phyloP scores from a whole-genome alignment of 2,888 invertebrate species.

The Megamerina dolium region DNA sequence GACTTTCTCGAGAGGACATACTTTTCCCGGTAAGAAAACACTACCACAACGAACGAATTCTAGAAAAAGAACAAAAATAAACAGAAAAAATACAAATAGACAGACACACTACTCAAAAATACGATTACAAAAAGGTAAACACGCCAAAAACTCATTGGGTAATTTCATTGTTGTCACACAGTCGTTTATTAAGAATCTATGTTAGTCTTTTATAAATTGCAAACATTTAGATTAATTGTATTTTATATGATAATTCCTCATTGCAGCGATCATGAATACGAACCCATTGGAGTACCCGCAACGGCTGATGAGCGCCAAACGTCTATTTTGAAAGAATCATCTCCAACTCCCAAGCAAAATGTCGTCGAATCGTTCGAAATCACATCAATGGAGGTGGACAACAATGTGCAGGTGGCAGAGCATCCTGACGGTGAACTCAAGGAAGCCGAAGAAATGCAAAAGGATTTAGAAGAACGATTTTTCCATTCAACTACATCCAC shows the following conservation, averaged over 20 bases:
- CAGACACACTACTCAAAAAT: no score
- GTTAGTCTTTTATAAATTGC: no score
- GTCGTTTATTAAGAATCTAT: no score
- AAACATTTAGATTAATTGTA: no score
- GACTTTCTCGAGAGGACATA: slow-evolving; percentile 44
- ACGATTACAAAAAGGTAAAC: no score
- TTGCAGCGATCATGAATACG: slow-evolving; percentile 89
- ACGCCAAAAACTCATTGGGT: no score
- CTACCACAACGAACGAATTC: no score
- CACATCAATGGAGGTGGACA: slow-evolving; percentile 12
- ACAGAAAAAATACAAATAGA: no score
- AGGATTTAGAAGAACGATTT: slow-evolving; percentile 59
- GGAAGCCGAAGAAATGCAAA: slow-evolving; percentile 55
- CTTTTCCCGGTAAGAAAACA: slow-evolving; percentile 48
- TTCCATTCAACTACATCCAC: slow-evolving; percentile 55
- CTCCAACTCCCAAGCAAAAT: slow-evolving; percentile 20
- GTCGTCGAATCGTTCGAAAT: slow-evolving; percentile 3
- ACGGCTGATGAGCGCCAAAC: slow-evolving; percentile 22
- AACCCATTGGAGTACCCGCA: slow-evolving; percentile 72
- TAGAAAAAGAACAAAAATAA: no score
- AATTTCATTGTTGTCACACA: no score
- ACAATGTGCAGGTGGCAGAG: no score
- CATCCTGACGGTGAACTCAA: slow-evolving; percentile 53
- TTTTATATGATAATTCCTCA: no score
- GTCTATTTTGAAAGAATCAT: slow-evolving; percentile 27